phyloP scores from a whole-genome alignment of 1,140 invertebrate genomes.

The Lepidurus arcticus region DNA sequence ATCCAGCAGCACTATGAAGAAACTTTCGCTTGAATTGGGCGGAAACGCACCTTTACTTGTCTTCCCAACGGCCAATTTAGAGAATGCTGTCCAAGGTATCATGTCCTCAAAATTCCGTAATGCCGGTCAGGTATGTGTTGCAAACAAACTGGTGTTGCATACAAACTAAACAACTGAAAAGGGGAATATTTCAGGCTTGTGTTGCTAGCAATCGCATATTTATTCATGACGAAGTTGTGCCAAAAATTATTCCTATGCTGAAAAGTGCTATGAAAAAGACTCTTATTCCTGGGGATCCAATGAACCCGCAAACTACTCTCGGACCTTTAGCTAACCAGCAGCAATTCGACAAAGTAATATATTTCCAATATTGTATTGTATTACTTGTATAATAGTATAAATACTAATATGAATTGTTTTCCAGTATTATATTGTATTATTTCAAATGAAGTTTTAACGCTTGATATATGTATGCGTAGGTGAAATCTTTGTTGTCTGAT shows the following conservation, averaged over 20 bases:
- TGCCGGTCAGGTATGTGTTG: conserved; percentile 63
- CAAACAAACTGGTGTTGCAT: background rate
- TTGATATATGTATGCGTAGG: conserved; percentile 42
- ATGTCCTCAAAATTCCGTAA: conserved; percentile 93
- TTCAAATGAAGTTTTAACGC: background rate
- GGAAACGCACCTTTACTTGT: conserved; percentile 99
- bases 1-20: conserved; percentile 81
- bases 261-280: conserved; percentile 58
- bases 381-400: too few species aligned
- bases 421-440: too few species aligned
- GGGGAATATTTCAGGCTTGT: conserved; percentile 65
- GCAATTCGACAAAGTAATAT: conserved; percentile 70
- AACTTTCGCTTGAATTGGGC: conserved; percentile 85
- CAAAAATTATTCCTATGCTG: conserved; percentile 73
- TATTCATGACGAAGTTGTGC: conserved; percentile 76
- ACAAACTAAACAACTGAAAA: background rate
- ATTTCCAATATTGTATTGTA: too few species aligned
- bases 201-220: conserved; percentile 90
- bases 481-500: conserved; percentile 71
- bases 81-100: conserved; percentile 75
- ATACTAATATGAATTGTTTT: too few species aligned
- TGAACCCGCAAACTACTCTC: conserved; percentile 61
- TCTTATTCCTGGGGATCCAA: conserved; percentile 75
- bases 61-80: conserved; percentile 86
- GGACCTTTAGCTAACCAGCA: conserved; percentile 88